Conservation (phyloP, 2,113 vertebrate genomes). For the Melanerpes aurifrons region DNA sequence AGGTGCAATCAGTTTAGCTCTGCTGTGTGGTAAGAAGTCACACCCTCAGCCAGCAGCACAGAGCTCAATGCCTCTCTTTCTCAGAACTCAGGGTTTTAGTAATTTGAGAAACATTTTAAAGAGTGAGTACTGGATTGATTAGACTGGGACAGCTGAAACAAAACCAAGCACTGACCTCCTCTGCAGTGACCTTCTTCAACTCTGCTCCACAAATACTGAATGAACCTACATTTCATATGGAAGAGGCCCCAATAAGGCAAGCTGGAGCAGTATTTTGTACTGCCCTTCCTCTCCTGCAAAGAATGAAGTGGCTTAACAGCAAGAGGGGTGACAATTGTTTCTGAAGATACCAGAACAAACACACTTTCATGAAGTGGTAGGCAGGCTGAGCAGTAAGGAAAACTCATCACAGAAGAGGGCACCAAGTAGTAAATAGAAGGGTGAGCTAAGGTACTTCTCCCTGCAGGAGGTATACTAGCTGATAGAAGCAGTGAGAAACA, state of each 20-base stretch:
- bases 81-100: not conserved
- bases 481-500: not conserved
- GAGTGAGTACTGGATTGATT: not conserved
- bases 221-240: not conserved
- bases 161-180: not conserved
- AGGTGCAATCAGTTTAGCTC: not conserved
- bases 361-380: not conserved
- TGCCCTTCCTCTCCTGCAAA: not conserved
- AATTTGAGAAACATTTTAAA: not conserved
- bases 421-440: not conserved
- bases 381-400: not conserved
- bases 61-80: not conserved
- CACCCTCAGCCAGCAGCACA: not conserved
- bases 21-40: not conserved
- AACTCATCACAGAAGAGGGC: too few species aligned
- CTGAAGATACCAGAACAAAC: not conserved
- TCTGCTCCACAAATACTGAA: not conserved
- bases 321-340: fast-evolving
- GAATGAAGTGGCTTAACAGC: not conserved
- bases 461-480: not conserved
- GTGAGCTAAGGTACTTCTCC: not conserved
- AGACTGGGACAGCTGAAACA: too few species aligned
- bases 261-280: not conserved
- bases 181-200: not conserved
- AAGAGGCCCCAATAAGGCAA: not conserved